These are phyloP conservation scores for Zaprionus africanus DNA, from an alignment of 1,140 invertebrate genomes.

Conservation along the genomic window DNA sequence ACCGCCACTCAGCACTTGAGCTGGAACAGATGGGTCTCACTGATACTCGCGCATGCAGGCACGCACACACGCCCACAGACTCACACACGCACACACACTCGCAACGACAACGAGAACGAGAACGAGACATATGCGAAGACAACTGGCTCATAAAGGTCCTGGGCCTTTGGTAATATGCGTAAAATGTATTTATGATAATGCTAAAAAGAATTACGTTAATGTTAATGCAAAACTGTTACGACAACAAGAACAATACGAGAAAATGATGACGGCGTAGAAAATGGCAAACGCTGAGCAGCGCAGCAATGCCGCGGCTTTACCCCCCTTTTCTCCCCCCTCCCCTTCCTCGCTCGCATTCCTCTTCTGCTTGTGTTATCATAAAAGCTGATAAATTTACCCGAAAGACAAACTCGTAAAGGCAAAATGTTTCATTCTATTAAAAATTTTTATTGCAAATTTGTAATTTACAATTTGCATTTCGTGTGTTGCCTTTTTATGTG, in stretches of 20 bases:
- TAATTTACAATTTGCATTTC: constrained; percentile 84
- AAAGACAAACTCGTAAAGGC: constrained; percentile 82
- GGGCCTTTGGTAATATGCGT: constrained; percentile 72
- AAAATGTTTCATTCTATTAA: constrained; percentile 84
- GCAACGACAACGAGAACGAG: too few relatives aligned
- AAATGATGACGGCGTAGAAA: constrained; percentile 72
- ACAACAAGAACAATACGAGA: constrained; percentile 80
- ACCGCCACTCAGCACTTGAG: constrained; percentile 26
- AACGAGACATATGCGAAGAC: constrained; percentile 12
- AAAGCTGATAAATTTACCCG: constrained; percentile 82
- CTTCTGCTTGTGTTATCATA: constrained; percentile 72
- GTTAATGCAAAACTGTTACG: constrained; percentile 83
- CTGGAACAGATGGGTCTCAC: constrained; percentile 52
- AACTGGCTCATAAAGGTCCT: constrained; percentile 30
- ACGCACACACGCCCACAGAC: neutral
- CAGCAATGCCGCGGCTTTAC: constrained; percentile 2
- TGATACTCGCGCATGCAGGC: constrained; percentile 6
- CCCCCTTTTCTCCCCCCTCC: neutral
- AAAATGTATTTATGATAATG: constrained; percentile 84
- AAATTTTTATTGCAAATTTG: constrained; percentile 84
- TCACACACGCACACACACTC: neutral
- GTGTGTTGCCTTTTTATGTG: constrained; percentile 74
- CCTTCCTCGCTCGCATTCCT: neutral
- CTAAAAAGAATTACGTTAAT: constrained; percentile 83
- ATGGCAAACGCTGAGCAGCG: constrained; percentile 28